A percentile compares a stretch with the other conserved stretches of the same genome.
These are phyloP conservation scores for Mesoclemmys tuberculata DNA, from an alignment of 2,113 vertebrate genomes.

Conservation along the genomic window DNA sequence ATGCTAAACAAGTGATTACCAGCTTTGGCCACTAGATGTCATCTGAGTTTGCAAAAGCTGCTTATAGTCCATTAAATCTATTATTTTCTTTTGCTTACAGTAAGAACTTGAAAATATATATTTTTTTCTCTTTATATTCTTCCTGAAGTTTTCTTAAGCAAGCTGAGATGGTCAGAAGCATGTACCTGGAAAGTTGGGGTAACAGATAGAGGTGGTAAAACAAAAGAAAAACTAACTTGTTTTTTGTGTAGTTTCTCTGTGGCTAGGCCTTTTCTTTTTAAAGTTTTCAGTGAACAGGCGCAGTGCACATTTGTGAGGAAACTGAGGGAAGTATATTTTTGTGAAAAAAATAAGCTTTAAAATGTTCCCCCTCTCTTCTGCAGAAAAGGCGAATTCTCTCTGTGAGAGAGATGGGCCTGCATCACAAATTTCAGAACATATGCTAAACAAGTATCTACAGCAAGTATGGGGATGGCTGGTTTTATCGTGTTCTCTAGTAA, in stretches of 20 bases:
- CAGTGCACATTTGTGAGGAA: neutral
- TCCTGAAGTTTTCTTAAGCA: neutral
- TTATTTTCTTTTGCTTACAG: neutral
- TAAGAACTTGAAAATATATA: neutral
- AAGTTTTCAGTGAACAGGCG: neutral
- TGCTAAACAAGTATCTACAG: neutral
- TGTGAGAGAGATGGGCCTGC: neutral
- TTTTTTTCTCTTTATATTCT: neutral
- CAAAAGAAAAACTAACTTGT: neutral
- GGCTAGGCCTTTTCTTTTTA: neutral
- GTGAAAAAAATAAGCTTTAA: neutral
- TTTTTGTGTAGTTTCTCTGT: neutral
- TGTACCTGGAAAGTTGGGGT: neutral
- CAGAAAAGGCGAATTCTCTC: neutral
- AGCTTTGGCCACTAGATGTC: slow-evolving; percentile 72
- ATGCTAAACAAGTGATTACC: neutral
- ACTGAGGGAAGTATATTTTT: neutral
- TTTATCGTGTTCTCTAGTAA: neutral
- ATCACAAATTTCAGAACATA: fast-evolving
- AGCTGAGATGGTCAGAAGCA: neutral
- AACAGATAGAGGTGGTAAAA: neutral
- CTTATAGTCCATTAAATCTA: neutral
- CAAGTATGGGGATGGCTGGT: neutral
- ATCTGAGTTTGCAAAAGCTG: slow-evolving; percentile 47
- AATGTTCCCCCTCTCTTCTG: neutral